These are phyloP conservation scores for Hemaris fuciformis DNA, from an alignment of 2,888 invertebrate species.

Conservation along the genomic window DNA sequence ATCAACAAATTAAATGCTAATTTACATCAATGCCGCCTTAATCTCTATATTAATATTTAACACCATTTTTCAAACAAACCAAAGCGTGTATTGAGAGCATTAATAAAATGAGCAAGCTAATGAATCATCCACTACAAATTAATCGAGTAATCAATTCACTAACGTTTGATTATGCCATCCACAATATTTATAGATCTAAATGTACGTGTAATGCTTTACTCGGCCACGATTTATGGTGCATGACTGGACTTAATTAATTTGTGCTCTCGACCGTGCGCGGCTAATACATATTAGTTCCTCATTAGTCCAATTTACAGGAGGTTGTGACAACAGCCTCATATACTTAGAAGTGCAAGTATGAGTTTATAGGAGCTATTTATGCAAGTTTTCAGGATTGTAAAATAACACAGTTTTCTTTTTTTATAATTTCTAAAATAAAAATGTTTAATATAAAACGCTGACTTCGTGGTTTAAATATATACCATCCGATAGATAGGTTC, in stretches of 20 bases:
- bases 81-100: too few species aligned
- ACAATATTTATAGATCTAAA: constrained; percentile 5
- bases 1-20: not conserved
- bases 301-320: constrained; percentile 37
- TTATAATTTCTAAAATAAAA: too few species aligned
- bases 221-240: constrained; percentile 40
- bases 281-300: constrained; percentile 48
- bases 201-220: constrained; percentile 5
- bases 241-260: constrained; percentile 51
- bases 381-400: too few species aligned
- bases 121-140: not conserved
- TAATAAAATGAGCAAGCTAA: not conserved
- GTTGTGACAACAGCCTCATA: constrained; percentile 21
- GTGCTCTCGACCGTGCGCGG: constrained; percentile 35
- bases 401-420: too few species aligned
- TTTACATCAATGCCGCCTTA: too few species aligned
- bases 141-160: not conserved
- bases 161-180: constrained; percentile 3
- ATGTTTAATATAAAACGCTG: too few species aligned
- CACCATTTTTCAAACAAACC: too few species aligned
- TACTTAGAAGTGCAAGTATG: not conserved
- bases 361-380: not conserved
- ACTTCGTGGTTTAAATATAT: too few species aligned
- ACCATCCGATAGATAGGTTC: too few species aligned
- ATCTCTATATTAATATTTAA: too few species aligned